phyloP scores from a whole-genome alignment of 2,888 invertebrate species.

The Drosophila recens region DNA sequence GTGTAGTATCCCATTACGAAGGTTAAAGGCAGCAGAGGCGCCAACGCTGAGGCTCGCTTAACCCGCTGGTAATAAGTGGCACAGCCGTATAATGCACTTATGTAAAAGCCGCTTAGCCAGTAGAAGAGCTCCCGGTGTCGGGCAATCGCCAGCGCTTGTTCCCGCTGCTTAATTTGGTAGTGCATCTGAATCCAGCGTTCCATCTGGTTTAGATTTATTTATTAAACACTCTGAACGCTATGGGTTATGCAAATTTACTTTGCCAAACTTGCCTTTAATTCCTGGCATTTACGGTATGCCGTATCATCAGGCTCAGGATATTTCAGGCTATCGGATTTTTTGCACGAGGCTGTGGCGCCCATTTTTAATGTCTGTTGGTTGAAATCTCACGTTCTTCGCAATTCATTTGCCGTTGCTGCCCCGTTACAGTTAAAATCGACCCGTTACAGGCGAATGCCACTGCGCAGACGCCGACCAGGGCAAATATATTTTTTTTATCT shows the following conservation, averaged over 20 bases:
- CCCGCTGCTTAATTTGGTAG: conserved; percentile 91
- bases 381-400: conserved; percentile 6
- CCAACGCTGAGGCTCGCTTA: conserved; percentile 87
- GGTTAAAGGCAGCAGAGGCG: conserved; percentile 90
- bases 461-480: conserved; percentile 55
- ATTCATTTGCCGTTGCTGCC: conserved; percentile 11
- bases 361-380: conserved; percentile 46
- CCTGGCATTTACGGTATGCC: conserved; percentile 80
- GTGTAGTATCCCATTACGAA: conserved; percentile 90
- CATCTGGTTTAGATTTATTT: conserved; percentile 86
- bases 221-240: neutral
- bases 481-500: neutral
- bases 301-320: conserved; percentile 80
- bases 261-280: conserved; percentile 71
- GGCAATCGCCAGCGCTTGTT: conserved; percentile 90
- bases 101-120: conserved; percentile 90
- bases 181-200: conserved; percentile 93
- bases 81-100: conserved; percentile 86
- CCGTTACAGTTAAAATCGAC: conserved; percentile 43
- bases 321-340: conserved; percentile 53
- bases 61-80: conserved; percentile 87
- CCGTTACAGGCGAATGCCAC: conserved; percentile 1
- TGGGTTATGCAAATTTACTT: neutral
- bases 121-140: conserved; percentile 90
- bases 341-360: conserved; percentile 74